These are phyloP conservation scores for Ictidomys tridecemlineatus DNA, from an alignment of 2,113 vertebrate genomes.

Conservation along the genomic window DNA sequence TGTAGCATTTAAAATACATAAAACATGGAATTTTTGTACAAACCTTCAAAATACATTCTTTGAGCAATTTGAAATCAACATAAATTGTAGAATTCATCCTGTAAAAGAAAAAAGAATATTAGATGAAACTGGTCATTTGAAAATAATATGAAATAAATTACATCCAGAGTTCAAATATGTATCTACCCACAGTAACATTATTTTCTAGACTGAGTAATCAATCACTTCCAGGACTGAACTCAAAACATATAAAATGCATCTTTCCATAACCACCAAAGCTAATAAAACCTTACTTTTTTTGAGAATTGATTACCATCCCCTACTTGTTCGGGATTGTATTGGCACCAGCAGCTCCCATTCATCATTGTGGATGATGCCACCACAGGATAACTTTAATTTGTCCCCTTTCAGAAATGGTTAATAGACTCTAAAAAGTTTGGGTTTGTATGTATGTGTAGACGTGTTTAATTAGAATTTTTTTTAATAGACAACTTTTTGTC, in stretches of 20 bases:
- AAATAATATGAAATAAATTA: constrained; percentile 30
- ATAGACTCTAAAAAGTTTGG: background rate
- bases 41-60: background rate
- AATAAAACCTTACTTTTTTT: background rate
- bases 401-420: background rate
- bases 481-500: background rate
- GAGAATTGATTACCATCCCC: background rate
- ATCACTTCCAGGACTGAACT: background rate
- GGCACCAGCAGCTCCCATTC: too few relatives aligned
- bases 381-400: background rate
- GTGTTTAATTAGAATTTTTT: background rate
- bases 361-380: background rate
- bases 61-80: background rate
- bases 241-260: background rate
- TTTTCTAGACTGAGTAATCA: background rate
- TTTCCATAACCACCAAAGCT: background rate
- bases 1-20: background rate
- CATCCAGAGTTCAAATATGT: background rate
- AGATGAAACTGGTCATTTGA: background rate
- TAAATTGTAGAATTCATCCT: background rate
- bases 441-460: background rate
- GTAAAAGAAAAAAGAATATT: background rate
- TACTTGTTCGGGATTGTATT: background rate
- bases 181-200: background rate
- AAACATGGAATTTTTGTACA: background rate